Conservation (phyloP, 92 coral and sea anemone genomes). For the Porites lobata region DNA sequence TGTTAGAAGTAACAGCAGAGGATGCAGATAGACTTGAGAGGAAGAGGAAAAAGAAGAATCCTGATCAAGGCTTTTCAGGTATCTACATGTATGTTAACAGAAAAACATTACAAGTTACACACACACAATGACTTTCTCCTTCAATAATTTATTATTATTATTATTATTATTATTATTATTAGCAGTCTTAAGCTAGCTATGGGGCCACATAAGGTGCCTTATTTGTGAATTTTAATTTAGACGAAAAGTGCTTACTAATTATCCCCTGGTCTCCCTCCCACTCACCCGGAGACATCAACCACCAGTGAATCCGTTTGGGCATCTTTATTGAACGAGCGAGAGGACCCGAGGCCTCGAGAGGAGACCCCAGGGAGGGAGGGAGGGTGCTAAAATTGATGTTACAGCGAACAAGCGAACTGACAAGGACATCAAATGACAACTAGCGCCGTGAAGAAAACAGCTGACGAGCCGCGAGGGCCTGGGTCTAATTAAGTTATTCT, state of each 20-base stretch:
- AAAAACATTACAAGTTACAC: too few relatives aligned
- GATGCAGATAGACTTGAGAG: conserved; percentile 93
- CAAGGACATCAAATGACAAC: too few relatives aligned
- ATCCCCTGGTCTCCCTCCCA: conserved; percentile 5
- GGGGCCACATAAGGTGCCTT: too few relatives aligned
- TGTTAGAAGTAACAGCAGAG: conserved; percentile 94
- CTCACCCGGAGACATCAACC: conserved; percentile 16
- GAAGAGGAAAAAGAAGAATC: conserved; percentile 90
- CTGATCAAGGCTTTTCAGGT: conserved; percentile 99
- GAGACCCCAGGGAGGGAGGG: conserved; percentile 18
- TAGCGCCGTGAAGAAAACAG: too few relatives aligned
- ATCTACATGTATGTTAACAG: too few relatives aligned
- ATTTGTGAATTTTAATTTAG: too few relatives aligned
- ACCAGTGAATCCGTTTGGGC: conserved; percentile 21
- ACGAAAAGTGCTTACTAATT: not conserved
- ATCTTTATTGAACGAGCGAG: conserved; percentile 15
- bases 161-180: too few relatives aligned
- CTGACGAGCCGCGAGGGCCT: not conserved
- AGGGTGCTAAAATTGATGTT: too few relatives aligned
- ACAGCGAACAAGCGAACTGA: too few relatives aligned
- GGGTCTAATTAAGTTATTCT: not conserved
- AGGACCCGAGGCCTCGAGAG: conserved; percentile 6
- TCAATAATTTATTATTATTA: too few relatives aligned
- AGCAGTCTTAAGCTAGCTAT: too few relatives aligned
- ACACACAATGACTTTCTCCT: too few relatives aligned